Base-by-base conservation (phyloP, 2,888 invertebrate species). In the Sinodicranocentrus sp. region DNA sequence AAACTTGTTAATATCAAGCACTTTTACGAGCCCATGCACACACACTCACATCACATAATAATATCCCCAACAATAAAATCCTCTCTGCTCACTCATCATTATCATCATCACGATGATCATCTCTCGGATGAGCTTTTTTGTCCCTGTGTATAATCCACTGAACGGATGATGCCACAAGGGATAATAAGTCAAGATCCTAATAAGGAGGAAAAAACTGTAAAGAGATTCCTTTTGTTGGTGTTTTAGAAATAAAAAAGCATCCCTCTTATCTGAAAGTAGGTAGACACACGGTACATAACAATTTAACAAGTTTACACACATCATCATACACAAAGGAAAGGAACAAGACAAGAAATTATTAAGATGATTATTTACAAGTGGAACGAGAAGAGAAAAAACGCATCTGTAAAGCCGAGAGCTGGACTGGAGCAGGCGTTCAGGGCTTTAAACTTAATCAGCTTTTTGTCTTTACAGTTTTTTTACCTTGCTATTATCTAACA, bases 161-260 rank as follows among this genome's bases (percentile, higher is more conserved):
- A 39, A 39, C 39, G 13, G 48, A 48, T 48, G 15, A 48, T 70
- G 79, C 79, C 71, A 79, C 48, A 19, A 67, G 79, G 79, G 61
- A 70, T 71, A 79, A 79, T 79, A 79, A 79, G 44, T 79, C 79
- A 79, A 79, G 19, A 57, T 61, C 79, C 79, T 79, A 79, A 79
- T 79, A 79, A 79, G 79, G 79, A 61, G 48, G 25, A 26, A 68
- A 43, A 70, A 70, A 61, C 5, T 28, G 6, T 28, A 61, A 59
- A 23, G 59, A 33, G 33, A 33, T 33, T 33, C 5, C 33, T 33
- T 3, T 33, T 33, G 33, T 33, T 3, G 5, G 33, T 10, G 10
- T 33, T 6, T 33, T 33, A 33, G 3, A 3, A 6, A 10, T 33
- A 33, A 6, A 33, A 3, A 33, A 33, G 33, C n/a, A n/a, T n/a